A percentile compares a stretch with the other conserved stretches of the same genome.
Evolutionary conservation across 1,140 invertebrate genomes (phyloP).

Genomic region (Calosoma granatense): DNA sequence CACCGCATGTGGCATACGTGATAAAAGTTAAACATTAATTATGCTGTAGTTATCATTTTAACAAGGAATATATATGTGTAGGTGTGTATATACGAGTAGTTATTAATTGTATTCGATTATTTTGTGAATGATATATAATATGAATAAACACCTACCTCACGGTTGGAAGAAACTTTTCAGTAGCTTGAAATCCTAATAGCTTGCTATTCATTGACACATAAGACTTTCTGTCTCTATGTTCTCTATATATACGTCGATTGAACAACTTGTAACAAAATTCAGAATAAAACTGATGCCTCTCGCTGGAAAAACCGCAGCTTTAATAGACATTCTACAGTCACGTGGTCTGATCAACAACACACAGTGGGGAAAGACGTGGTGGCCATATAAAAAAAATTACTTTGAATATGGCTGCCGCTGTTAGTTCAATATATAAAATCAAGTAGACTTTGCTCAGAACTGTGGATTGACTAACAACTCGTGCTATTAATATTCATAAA

Average conservation of each 20-base stretch:
- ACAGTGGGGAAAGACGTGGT: not conserved
- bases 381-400: too few relatives aligned
- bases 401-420: too few relatives aligned
- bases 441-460: not conserved
- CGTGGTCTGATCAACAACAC: not conserved
- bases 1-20: too few relatives aligned
- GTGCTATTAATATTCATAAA: slow-evolving; percentile 1
- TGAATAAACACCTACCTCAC: slow-evolving; percentile 17
- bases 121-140: not conserved
- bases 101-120: not conserved
- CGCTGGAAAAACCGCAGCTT: slow-evolving; percentile 1
- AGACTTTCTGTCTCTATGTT: not conserved
- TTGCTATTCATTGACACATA: slow-evolving; percentile 22
- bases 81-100: too few relatives aligned
- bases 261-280: not conserved
- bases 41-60: too few relatives aligned
- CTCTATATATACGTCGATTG: not conserved
- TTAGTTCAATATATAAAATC: too few relatives aligned
- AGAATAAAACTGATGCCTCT: not conserved
- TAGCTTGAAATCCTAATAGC: slow-evolving; percentile 17
- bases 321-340: not conserved
- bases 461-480: too few relatives aligned
- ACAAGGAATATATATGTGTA: too few relatives aligned
- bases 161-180: slow-evolving; percentile 20
- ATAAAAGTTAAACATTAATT: too few relatives aligned